Base-by-base conservation (phyloP, 2,113 vertebrate genomes). In the Thermophis baileyi region DNA sequence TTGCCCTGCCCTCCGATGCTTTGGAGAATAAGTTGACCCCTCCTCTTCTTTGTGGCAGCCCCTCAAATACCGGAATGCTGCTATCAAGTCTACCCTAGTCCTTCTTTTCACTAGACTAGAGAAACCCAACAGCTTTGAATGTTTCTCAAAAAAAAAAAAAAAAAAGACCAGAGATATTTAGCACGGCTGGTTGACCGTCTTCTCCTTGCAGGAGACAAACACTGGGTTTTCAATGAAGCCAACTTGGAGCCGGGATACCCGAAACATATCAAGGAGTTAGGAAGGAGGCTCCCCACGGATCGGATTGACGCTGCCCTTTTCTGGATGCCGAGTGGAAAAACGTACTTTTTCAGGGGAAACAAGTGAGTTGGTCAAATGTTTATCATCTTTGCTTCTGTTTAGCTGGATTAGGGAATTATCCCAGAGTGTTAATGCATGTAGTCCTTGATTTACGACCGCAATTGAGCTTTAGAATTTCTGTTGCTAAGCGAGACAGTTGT, bases 301-400 rank as follows among this genome's bases (percentile, higher is more conserved):
- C 98, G 96, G 93, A 97, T 99, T 0, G 99, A 99, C 1, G 98
- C 98, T 0, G 98, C 98, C 46, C 98, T 99, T 27, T 98, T 98
- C 96, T 99, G 99, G 98, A 98, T 98, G 27, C 98, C 98, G 8
- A 99, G 97, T 2, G 98, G 99, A 88, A 98, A 98, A 96, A 99
- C 99, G 0, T 99, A 98, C 97, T 99, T 98, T 97, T 99, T 99
- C 96, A 97, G 98, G 89, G 98, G 98, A 93, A 97, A 96, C 90
- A 98, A 98, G 99, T 99, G 94, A 97, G 98, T 98, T 24, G 0
- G 18, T 20, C 35, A 51, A 86, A 1, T 81, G 1, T 54, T 92
- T 5, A 30, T 18, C 46, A 4, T 50, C 27, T n/a, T 22, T 0
- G 7, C 18, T 22, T 44, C 74, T 81, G 18, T 81, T n/a, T n/a